These are phyloP conservation scores for Forbesichthys agassizii DNA, from an alignment of 2,113 vertebrate genomes.

Conservation along the genomic window DNA sequence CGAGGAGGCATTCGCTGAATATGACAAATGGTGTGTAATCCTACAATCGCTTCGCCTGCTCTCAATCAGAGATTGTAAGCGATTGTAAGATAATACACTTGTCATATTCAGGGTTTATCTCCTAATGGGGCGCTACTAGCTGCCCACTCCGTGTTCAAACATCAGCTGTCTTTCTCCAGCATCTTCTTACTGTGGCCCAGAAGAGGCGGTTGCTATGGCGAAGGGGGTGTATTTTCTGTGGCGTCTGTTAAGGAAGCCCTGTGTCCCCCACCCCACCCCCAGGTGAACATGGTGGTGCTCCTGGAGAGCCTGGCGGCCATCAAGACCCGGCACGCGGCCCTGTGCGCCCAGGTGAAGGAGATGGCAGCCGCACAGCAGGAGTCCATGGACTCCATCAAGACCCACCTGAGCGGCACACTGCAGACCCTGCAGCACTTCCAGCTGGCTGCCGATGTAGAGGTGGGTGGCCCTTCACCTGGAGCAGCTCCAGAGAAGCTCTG, in stretches of 20 bases:
- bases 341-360: conserved; percentile 77
- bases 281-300: conserved; percentile 84
- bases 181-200: no score
- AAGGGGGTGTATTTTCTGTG: no score
- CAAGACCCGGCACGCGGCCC: conserved; percentile 80
- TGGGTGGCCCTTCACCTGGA: conserved; percentile 41
- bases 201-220: no score
- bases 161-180: no score
- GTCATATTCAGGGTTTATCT: no score
- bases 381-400: conserved; percentile 78
- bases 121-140: no score
- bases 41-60: no score
- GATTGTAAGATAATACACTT: no score
- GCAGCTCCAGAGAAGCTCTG: background rate
- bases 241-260: background rate
- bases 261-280: background rate
- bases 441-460: conserved; percentile 74
- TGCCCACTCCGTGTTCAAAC: no score
- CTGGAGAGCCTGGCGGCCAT: conserved; percentile 80
- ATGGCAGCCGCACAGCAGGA: conserved; percentile 78
- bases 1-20: no score
- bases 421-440: conserved; percentile 75
- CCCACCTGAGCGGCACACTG: conserved; percentile 72
- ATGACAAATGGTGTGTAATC: no score
- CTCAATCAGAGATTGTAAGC: no score